Conservation (phyloP, 2,888 invertebrate genomes). For the Allacma fusca region DNA sequence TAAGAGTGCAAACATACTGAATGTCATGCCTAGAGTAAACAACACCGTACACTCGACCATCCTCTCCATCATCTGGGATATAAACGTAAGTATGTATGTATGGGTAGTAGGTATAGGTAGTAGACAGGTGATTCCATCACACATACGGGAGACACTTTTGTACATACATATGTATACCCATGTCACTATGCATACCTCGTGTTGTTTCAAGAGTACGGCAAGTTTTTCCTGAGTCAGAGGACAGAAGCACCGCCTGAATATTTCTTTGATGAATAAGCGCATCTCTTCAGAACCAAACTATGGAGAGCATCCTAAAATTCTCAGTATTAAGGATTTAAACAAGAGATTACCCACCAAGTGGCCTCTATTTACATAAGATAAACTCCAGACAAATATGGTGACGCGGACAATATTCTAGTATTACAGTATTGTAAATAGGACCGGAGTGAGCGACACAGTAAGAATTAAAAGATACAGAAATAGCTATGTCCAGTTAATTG, state of each 20-base stretch:
- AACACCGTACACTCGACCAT: neutral
- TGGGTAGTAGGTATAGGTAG: neutral
- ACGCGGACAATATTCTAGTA: no score
- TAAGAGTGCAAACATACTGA: neutral
- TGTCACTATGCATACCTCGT: neutral
- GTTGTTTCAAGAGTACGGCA: neutral
- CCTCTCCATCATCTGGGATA: neutral
- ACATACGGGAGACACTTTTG: no score
- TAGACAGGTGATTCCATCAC: neutral
- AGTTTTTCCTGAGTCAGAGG: neutral
- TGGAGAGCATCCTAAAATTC: neutral
- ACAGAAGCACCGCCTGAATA: constrained; percentile 2
- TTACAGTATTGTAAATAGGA: no score
- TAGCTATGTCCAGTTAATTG: no score
- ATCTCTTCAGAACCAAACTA: neutral
- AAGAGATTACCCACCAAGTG: neutral
- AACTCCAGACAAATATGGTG: no score
- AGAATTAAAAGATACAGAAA: no score
- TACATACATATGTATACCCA: no score
- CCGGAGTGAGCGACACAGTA: no score
- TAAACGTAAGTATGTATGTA: neutral
- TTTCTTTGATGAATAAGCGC: neutral
- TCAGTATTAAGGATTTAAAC: neutral
- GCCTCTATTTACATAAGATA: no score
- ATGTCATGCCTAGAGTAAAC: constrained; percentile 28